Percentiles rank a stretch among this genome's conserved stretches.
Conservation (phyloP, 2,797 vertebrate species). For the Tragopan temminckii region DNA sequence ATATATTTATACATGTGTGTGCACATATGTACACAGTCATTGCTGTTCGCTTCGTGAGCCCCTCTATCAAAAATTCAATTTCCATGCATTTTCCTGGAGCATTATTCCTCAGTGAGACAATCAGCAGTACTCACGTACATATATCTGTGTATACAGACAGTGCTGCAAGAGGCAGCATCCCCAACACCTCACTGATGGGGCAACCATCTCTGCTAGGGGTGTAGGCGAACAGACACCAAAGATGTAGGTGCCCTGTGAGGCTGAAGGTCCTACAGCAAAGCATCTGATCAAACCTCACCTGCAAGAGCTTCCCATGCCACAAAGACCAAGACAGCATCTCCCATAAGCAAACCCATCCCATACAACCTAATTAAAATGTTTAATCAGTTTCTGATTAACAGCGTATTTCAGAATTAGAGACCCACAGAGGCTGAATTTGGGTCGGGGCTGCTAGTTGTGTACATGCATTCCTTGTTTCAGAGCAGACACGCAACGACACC, state of each 20-base stretch:
- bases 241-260: background rate
- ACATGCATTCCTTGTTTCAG: background rate
- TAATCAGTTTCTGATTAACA: conserved; percentile 49
- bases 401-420: background rate
- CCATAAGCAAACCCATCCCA: background rate
- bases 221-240: background rate
- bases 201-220: background rate
- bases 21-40: background rate
- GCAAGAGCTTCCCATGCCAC: background rate
- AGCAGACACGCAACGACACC: fast-evolving
- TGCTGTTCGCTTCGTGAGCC: too few species aligned
- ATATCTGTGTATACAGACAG: too few species aligned
- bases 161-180: background rate
- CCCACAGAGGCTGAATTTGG: background rate
- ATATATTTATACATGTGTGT: background rate
- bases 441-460: fast-evolving
- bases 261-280: background rate
- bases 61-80: background rate
- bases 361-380: conserved; percentile 24
- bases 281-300: fast-evolving
- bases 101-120: background rate
- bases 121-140: background rate
- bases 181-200: background rate
- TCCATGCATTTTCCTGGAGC: background rate
- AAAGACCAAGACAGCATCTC: background rate